Evolutionary conservation across 2,113 vertebrate species (phyloP).

Genomic region (Orthonyx spaldingii): DNA sequence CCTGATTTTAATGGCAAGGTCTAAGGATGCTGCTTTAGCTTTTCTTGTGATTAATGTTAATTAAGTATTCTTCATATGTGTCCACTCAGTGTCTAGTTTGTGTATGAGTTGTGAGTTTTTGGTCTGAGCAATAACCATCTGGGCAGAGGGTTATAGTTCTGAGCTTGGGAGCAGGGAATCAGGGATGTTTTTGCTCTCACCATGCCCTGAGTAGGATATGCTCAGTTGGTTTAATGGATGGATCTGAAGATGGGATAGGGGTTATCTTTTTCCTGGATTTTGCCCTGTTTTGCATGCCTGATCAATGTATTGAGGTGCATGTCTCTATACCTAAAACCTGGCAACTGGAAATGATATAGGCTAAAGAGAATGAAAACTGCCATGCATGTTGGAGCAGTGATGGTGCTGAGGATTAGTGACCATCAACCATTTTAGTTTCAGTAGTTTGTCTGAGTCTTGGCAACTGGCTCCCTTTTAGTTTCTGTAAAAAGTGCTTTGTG

Average conservation of each 20-base stretch:
- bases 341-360: not conserved
- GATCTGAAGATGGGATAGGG: not conserved
- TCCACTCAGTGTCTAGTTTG: not conserved
- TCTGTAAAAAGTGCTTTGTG: not conserved
- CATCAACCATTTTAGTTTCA: not conserved
- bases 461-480: not conserved
- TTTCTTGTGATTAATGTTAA: not conserved
- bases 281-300: not conserved
- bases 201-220: not conserved
- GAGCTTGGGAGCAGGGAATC: not conserved
- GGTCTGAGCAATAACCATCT: not conserved
- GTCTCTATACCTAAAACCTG: not conserved
- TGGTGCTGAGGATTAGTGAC: not conserved
- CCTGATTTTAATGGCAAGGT: not conserved
- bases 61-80: not conserved
- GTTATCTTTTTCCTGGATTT: not conserved
- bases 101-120: not conserved
- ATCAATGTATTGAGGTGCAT: not conserved
- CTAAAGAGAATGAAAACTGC: not conserved
- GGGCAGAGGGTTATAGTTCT: not conserved
- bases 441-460: not conserved
- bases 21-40: not conserved
- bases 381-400: rapidly evolving
- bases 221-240: not conserved
- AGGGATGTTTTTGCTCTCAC: not conserved